Conservation (phyloP, 2,888 invertebrate species). For the Trachelus stipa region DNA sequence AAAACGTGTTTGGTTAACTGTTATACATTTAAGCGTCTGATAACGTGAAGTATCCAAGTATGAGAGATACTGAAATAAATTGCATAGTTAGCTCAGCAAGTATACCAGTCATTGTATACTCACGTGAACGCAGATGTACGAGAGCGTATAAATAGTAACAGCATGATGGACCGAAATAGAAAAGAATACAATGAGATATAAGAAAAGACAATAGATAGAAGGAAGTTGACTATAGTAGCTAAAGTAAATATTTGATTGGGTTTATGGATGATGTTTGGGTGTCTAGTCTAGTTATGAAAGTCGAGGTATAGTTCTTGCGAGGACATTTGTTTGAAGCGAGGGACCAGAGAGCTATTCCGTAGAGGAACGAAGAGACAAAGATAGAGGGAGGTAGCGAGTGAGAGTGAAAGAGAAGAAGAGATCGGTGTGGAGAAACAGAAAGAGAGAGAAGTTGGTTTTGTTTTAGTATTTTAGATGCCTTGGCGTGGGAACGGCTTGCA, state of each 20-base stretch:
- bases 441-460: slow-evolving; percentile 48
- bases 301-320: slow-evolving; percentile 24
- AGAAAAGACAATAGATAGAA: background rate
- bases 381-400: slow-evolving; percentile 3
- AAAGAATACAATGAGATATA: background rate
- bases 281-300: background rate
- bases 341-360: background rate
- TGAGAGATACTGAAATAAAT: background rate
- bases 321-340: slow-evolving; percentile 40
- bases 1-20: background rate
- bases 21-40: background rate
- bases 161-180: background rate
- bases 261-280: slow-evolving; percentile 18
- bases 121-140: background rate
- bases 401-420: slow-evolving; percentile 25
- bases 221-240: background rate
- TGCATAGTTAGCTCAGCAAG: background rate
- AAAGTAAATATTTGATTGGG: slow-evolving; percentile 50
- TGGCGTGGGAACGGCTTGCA: slow-evolving; percentile 60
- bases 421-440: slow-evolving; percentile 24
- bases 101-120: background rate
- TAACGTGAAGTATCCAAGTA: background rate
- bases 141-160: background rate
- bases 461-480: slow-evolving; percentile 59
- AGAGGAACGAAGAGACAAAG: slow-evolving; percentile 8